Evolutionary conservation across 2,888 invertebrate species (phyloP).

Genomic region (Pseudococcus jackbeardsleyi): DNA sequence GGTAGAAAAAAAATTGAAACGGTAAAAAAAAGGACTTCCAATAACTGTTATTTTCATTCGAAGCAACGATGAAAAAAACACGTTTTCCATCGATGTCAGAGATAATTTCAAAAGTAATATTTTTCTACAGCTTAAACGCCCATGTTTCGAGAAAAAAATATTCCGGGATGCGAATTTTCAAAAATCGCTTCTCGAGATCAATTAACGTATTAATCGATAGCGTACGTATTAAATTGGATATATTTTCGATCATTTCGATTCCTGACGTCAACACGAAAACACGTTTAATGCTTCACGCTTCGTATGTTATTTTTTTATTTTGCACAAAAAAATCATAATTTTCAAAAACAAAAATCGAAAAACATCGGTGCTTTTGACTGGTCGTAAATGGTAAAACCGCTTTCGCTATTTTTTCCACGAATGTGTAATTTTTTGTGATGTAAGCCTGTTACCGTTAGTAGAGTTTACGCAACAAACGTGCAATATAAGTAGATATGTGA

Average conservation of each 20-base stretch:
- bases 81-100: slow-evolving; percentile 29
- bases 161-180: not conserved
- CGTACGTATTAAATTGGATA: not conserved
- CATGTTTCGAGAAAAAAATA: not conserved
- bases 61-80: not conserved
- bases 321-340: not conserved
- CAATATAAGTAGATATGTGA: not conserved
- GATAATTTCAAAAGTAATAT: slow-evolving; percentile 18
- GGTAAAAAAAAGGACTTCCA: not conserved
- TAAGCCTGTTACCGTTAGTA: not conserved
- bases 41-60: not conserved
- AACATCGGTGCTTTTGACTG: not conserved
- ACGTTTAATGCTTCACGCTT: no score
- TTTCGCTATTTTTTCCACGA: not conserved
- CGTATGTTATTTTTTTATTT: not conserved
- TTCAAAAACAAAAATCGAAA: not conserved
- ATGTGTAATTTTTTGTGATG: not conserved
- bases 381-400: not conserved
- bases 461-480: not conserved
- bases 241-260: not conserved
- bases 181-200: not conserved
- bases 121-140: not conserved
- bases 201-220: not conserved
- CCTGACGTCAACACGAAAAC: no score
- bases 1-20: not conserved